phyloP scores from a whole-genome alignment of 2,888 invertebrate genomes.

The Patella ulyssiponensis region DNA sequence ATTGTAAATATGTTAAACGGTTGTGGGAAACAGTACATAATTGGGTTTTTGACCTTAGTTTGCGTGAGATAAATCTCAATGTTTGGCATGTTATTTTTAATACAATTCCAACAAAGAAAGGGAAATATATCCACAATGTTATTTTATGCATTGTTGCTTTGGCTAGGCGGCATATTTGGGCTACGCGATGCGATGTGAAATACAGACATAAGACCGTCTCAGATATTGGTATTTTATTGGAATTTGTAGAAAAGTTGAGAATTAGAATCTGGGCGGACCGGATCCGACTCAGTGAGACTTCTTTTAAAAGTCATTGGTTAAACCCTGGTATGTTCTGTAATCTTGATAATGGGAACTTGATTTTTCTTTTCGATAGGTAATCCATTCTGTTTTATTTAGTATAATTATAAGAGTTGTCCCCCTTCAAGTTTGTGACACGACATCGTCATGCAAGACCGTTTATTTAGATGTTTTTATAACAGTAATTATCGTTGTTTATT shows the following conservation, averaged over 20 bases:
- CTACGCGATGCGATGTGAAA: neutral
- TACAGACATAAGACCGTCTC: neutral
- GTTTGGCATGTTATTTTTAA: slow-evolving; percentile 11
- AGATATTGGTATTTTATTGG: neutral
- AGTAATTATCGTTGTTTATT: no score
- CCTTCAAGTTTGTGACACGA: no score
- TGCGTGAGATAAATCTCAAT: slow-evolving; percentile 3
- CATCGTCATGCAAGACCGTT: no score
- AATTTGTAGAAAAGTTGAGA: neutral
- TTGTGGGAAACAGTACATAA: neutral
- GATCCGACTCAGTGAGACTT: neutral
- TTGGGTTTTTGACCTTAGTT: slow-evolving; percentile 9
- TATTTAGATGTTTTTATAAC: no score
- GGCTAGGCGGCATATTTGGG: slow-evolving; percentile 5
- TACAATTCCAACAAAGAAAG: neutral
- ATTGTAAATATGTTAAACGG: slow-evolving; percentile 1
- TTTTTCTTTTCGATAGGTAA: neutral
- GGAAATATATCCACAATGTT: neutral
- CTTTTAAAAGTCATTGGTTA: neutral
- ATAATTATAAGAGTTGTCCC: no score
- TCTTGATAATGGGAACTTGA: neutral
- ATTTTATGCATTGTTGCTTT: slow-evolving; percentile 1
- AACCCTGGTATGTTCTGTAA: slow-evolving; percentile 9
- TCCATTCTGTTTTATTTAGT: no score
- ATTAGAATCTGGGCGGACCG: slow-evolving; percentile 12